Base-by-base conservation (phyloP, 2,888 invertebrate species). In the Anoncus sp. region DNA sequence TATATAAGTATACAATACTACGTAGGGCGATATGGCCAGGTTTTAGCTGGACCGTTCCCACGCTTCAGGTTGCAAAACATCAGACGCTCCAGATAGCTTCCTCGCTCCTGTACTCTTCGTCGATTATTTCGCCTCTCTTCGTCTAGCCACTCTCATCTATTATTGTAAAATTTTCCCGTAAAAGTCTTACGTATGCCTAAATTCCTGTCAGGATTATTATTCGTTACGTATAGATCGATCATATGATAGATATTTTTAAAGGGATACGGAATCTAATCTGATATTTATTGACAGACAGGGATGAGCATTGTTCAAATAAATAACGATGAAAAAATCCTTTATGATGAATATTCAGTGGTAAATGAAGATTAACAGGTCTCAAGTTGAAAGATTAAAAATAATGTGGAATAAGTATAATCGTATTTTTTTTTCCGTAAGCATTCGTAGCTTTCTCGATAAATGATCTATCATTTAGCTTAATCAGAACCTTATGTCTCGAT, bases 51-150 rank as follows among this genome's bases (percentile, higher is more conserved):
- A 75, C 75, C 81, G 77, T 87, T 87, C 87, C 87, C 87, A 87
- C 87, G 87, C 83, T 86, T 72, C 79, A 77, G 77, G 81, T 86
- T 87, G 86, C 86, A 85, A 86, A 87, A 87, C 84, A 83, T 80
- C 82, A 80, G 66, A 55, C 51, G 49, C 72, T 67, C 66, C 51
- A 62, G 67, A 63, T 67, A 49, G 31, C 27, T 31, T n/a, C 40
- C 35, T 62, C 53, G 16, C 67, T 77, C 77, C 27, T 53, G 18
- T 67, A 67, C 73, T 63, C 59, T 67, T 69, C 73, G 55, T 55
- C 63, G 63, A 77, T 77, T 73, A 77, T 73, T 73, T 77, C 59
- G 55, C 18, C 38, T 63, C 63, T 63, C 24, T 59, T 43, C 59
- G 40, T 59, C 49, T 22, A 18, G 14, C 35, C 69, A 73, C 63